Percentiles rank a stretch among this genome's conserved stretches.
Evolutionary conservation across 2,888 invertebrate genomes (phyloP).

Genomic region (Ichneumoninae sp.): DNA sequence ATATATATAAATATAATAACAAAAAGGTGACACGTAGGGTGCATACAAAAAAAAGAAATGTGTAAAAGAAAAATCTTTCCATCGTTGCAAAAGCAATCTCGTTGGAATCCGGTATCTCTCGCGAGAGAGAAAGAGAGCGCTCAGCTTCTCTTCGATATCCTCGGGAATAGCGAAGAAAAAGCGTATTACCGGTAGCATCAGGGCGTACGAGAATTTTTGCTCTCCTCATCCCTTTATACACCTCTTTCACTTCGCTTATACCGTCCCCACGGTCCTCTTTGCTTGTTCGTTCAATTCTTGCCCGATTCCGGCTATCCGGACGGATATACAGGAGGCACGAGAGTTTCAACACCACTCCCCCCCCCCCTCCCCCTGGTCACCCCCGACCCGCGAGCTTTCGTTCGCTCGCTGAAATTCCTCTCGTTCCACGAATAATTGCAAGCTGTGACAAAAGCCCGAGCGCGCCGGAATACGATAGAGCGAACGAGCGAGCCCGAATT

Average conservation of each 20-base stretch:
- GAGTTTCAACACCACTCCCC: slow-evolving; percentile 55
- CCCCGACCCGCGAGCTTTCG: slow-evolving; percentile 3
- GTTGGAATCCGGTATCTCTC: slow-evolving; percentile 27
- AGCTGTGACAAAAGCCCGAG: slow-evolving; percentile 60
- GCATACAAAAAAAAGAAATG: slow-evolving; percentile 3
- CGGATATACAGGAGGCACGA: slow-evolving; percentile 36
- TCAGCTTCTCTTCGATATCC: slow-evolving; percentile 13
- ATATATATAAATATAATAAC: not conserved
- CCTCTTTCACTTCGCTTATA: slow-evolving; percentile 15
- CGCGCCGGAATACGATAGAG: slow-evolving; percentile 56
- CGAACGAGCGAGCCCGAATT: slow-evolving; percentile 53
- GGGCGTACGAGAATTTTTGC: slow-evolving; percentile 44
- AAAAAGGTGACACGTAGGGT: slow-evolving; percentile 33
- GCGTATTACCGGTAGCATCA: slow-evolving; percentile 48
- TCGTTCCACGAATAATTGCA: slow-evolving; percentile 77
- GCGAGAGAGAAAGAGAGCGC: not conserved
- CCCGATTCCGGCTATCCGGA: slow-evolving; percentile 26
- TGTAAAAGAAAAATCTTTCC: slow-evolving; percentile 51
- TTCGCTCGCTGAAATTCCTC: slow-evolving; percentile 69
- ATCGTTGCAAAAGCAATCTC: slow-evolving; percentile 52
- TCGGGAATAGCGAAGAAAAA: slow-evolving; percentile 35
- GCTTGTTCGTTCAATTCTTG: slow-evolving; percentile 51
- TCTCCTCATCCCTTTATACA: slow-evolving; percentile 27
- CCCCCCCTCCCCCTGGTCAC: slow-evolving; percentile 17
- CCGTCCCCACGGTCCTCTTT: not conserved